These are phyloP conservation scores for Parapristionchus giblindavisi DNA, from an alignment of 2,888 invertebrate species.

Conservation along the genomic window DNA sequence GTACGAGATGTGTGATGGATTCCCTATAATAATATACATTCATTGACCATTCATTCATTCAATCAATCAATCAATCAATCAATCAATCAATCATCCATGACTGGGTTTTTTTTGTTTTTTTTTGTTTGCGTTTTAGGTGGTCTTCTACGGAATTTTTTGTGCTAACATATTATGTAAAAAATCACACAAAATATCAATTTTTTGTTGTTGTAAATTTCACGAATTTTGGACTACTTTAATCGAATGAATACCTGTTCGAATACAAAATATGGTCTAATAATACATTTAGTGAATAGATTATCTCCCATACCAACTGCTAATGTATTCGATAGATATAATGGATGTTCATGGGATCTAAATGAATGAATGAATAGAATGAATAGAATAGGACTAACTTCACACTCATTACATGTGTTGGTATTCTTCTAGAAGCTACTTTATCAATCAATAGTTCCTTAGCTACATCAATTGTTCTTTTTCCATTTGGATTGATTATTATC, in stretches of 20 bases:
- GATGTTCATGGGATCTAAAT: not conserved
- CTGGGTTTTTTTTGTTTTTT: too few relatives aligned
- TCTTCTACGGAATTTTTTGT: too few relatives aligned
- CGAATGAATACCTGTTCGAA: constrained; percentile 34
- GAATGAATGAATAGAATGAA: not conserved
- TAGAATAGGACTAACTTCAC: not conserved
- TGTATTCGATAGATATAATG: not conserved
- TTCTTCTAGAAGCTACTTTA: not conserved
- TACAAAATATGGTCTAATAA: constrained; percentile 21
- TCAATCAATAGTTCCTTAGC: not conserved
- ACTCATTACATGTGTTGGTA: constrained; percentile 29
- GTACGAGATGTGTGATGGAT: constrained; percentile 26
- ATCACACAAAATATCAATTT: too few relatives aligned
- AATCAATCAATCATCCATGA: too few relatives aligned
- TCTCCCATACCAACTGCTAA: not conserved
- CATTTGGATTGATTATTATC: not conserved
- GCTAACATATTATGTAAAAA: too few relatives aligned
- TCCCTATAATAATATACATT: constrained; percentile 8
- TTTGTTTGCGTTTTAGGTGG: too few relatives aligned
- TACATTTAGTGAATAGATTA: constrained; percentile 12
- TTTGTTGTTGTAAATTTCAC: too few relatives aligned
- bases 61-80: too few relatives aligned
- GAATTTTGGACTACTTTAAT: too few relatives aligned
- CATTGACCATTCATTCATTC: too few relatives aligned
- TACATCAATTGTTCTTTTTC: constrained; percentile 4